phyloP scores from a whole-genome alignment of 2,797 vertebrate genomes.

The Cossypha heuglini region DNA sequence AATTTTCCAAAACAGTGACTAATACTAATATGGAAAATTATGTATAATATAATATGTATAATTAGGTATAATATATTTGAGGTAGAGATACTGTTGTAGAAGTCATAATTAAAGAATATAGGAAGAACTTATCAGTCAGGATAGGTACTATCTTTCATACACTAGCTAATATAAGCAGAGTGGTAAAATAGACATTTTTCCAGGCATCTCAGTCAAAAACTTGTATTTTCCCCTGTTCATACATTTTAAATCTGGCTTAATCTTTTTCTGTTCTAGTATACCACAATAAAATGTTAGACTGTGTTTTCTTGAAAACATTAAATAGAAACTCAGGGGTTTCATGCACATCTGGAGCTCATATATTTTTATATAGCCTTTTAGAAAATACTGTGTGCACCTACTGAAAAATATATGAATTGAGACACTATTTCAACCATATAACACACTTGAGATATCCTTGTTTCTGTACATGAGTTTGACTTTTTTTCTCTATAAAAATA shows the following conservation, averaged over 20 bases:
- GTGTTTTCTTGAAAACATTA: background rate
- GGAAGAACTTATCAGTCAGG: background rate
- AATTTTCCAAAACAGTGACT: background rate
- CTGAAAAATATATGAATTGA: background rate
- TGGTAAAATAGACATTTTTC: background rate
- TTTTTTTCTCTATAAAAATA: background rate
- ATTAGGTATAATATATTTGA: background rate
- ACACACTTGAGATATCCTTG: background rate
- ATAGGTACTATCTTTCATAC: background rate
- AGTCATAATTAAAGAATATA: background rate
- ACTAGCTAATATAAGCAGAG: background rate
- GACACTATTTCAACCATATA: background rate
- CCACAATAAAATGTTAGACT: background rate
- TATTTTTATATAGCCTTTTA: background rate
- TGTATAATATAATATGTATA: background rate
- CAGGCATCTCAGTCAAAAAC: background rate
- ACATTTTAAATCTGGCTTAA: background rate
- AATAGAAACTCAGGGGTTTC: background rate
- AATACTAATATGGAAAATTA: background rate
- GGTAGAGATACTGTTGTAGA: background rate
- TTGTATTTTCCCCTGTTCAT: background rate
- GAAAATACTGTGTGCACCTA: background rate
- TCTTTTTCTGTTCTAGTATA: background rate
- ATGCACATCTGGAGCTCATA: background rate
- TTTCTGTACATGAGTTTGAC: background rate